phyloP scores from a whole-genome alignment of 2,888 invertebrate species.

The Epirrita christyi region DNA sequence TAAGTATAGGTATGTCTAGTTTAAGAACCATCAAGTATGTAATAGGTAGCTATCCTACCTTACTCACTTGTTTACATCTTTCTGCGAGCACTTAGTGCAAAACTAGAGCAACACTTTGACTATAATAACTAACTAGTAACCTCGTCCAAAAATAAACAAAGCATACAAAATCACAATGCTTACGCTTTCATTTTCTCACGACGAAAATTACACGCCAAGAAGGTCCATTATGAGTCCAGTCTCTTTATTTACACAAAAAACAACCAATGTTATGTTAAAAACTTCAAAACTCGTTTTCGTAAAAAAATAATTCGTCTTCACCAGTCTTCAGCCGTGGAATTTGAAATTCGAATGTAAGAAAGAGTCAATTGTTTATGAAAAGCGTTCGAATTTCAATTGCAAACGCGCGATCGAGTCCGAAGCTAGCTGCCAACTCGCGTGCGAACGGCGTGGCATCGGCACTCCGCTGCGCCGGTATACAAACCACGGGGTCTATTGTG shows the following conservation, averaged over 20 bases:
- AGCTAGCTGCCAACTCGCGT: conserved; percentile 75
- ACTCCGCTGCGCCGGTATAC: conserved; percentile 51
- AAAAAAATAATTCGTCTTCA: conserved; percentile 19
- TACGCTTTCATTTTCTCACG: conserved; percentile 80
- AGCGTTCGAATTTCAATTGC: conserved; percentile 56
- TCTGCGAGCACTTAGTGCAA: neutral
- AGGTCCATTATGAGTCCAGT: conserved; percentile 69
- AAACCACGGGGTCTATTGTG: conserved; percentile 73
- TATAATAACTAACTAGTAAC: conserved; percentile 1
- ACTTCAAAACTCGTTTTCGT: conserved; percentile 38
- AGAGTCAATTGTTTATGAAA: conserved; percentile 14
- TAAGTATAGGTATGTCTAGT: too few relatives aligned
- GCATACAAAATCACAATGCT: conserved; percentile 57
- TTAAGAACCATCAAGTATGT: too few relatives aligned
- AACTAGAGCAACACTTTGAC: conserved; percentile 4
- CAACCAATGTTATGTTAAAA: conserved; percentile 20
- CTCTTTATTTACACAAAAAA: conserved; percentile 35
- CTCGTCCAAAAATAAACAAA: conserved; percentile 49
- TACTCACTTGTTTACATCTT: too few relatives aligned
- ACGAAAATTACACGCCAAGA: conserved; percentile 70
- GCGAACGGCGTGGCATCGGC: conserved; percentile 53
- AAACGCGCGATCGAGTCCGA: conserved; percentile 78
- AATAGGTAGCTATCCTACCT: too few relatives aligned
- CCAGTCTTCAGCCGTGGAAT: conserved; percentile 29
- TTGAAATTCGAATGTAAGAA: conserved; percentile 27